Base-by-base conservation (phyloP, 2,888 invertebrate genomes). In the Leptinotarsa tumamoca region DNA sequence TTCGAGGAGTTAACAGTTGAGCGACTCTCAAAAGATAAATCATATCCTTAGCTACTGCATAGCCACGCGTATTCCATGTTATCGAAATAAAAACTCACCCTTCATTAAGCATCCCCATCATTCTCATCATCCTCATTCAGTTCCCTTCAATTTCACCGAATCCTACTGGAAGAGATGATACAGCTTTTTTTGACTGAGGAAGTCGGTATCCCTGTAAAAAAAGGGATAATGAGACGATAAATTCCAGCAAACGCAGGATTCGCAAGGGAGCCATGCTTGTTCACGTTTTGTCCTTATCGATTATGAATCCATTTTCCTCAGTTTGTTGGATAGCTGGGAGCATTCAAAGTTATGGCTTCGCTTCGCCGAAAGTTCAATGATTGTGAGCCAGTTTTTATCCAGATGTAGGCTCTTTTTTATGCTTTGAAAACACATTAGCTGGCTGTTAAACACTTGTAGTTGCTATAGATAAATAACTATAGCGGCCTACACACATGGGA, bases 1-100 rank as follows among this genome's bases (percentile, higher is more conserved):
- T 74, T 71, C 63, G 74, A 52, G 74, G 68, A 75, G 74, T 74
- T 75, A 72, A 76, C 74, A 67, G 63, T 66, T 74, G 76, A 78
- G 74, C 51, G 75, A 27, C 50, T 68, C 61, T 69, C 56, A 68
- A 58, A 76, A 75, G 78, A 79, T 77, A 74, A 76, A 79, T 79
- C 76, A 78, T 78, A 76, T 69, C 68, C 63, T 21, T 43, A 56
- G 61, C 70, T 23, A 23, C 56, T 56, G 51, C 54, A 21, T 23
- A 52, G 71, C 78, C 79, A 76, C 79, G 76, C 79, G 67, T 78
- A 76, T 75, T 76, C 76, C 73, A 61, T 79, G 79, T 76, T 72
- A 63, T 67, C 68, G 66, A 72, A 74, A 75, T 77, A 73, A 73
- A 76, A 71, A 58, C 49, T 58, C 70, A 61, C 58, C 70, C 70